Conservation (phyloP, 2,888 invertebrate species). For the Eupithecia subumbrata region DNA sequence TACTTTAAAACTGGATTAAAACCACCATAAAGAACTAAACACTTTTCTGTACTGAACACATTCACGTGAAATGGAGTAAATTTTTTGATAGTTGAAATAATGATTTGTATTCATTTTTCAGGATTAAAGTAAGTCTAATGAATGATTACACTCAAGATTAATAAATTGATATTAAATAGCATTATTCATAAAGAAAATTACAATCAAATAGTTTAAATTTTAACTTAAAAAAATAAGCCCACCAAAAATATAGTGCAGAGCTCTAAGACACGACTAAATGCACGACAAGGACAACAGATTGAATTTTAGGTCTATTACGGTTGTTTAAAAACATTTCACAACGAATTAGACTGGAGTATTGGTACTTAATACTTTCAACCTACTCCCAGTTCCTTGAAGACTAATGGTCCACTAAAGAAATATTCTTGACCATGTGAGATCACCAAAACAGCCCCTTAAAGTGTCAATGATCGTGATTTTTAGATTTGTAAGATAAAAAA, state of each 20-base stretch:
- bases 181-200: too few relatives aligned
- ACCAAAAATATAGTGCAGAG: not conserved
- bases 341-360: not conserved
- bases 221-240: too few relatives aligned
- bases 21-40: not conserved
- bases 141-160: not conserved
- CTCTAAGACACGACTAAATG: too few relatives aligned
- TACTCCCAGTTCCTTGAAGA: not conserved
- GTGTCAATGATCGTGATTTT: not conserved
- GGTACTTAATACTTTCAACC: not conserved
- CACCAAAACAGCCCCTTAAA: not conserved
- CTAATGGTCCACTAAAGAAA: not conserved
- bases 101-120: not conserved
- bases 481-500: not conserved
- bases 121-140: not conserved
- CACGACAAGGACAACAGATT: not conserved
- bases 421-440: not conserved
- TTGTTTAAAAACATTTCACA: not conserved
- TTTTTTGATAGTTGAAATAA: not conserved
- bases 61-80: not conserved
- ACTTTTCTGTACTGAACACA: not conserved
- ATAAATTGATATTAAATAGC: too few relatives aligned
- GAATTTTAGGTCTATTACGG: not conserved
- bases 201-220: too few relatives aligned
- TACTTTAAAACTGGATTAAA: constrained; percentile 1